Evolutionary conservation across 2,113 vertebrate species (phyloP).

Genomic region (Pseudorasbora parva): DNA sequence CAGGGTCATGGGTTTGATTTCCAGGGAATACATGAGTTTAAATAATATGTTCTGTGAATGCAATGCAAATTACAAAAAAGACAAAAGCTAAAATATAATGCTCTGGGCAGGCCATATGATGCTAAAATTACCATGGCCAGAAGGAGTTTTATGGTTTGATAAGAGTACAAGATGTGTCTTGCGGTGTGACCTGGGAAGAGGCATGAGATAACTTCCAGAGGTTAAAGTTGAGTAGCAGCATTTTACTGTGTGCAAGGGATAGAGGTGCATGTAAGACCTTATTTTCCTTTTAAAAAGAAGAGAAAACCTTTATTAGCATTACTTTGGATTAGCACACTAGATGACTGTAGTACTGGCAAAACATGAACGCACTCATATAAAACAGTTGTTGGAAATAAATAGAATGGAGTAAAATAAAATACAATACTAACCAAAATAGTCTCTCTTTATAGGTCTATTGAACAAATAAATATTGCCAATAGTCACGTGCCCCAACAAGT

Average conservation of each 20-base stretch:
- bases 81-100: background rate
- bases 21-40: background rate
- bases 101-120: background rate
- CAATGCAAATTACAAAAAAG: too few relatives aligned
- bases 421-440: background rate
- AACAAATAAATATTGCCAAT: too few relatives aligned
- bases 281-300: background rate
- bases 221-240: background rate
- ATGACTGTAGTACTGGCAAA: background rate
- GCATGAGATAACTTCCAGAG: background rate
- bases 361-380: background rate
- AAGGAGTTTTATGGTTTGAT: background rate
- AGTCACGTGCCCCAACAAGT: too few relatives aligned
- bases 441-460: background rate
- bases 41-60: background rate
- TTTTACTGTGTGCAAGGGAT: background rate
- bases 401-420: background rate
- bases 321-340: too few relatives aligned
- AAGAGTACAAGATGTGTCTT: background rate
- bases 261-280: background rate
- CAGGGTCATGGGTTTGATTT: background rate
- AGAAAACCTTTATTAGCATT: background rate
- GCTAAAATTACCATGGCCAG: background rate
- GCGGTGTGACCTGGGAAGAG: background rate
- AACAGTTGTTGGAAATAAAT: slow-evolving; percentile 7